These are phyloP conservation scores for Eledone cirrhosa DNA, from an alignment of 2,888 invertebrate species.

Conservation along the genomic window DNA sequence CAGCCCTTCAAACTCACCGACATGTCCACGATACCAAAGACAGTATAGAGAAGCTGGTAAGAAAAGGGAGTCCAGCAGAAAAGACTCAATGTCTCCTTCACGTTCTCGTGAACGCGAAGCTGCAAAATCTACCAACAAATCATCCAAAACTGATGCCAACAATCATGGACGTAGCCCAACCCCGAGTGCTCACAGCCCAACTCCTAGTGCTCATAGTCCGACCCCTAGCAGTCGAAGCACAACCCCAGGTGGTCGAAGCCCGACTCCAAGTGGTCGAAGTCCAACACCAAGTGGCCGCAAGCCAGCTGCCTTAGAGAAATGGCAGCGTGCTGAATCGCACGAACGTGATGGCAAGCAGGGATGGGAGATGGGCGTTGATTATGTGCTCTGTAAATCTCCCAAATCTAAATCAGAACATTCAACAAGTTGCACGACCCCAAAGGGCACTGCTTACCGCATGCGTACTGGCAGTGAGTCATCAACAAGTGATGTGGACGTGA, in stretches of 20 bases:
- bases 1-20: slow-evolving; percentile 32
- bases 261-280: slow-evolving; percentile 29
- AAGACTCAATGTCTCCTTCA: slow-evolving; percentile 26
- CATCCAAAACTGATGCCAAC: slow-evolving; percentile 27
- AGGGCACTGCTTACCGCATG: slow-evolving; percentile 36
- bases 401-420: slow-evolving; percentile 27
- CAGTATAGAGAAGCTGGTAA: slow-evolving; percentile 17
- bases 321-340: slow-evolving; percentile 27
- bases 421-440: slow-evolving; percentile 26
- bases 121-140: background rate
- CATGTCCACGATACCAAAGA: slow-evolving; percentile 16
- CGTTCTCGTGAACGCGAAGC: slow-evolving; percentile 30
- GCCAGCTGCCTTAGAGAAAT: slow-evolving; percentile 27
- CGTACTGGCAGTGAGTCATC: slow-evolving; percentile 57
- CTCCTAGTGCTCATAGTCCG: slow-evolving; percentile 11
- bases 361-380: slow-evolving; percentile 30
- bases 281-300: slow-evolving; percentile 30
- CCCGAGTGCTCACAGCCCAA: background rate
- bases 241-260: background rate
- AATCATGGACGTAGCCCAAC: slow-evolving; percentile 23
- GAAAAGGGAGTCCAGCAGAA: slow-evolving; percentile 24
- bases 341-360: slow-evolving; percentile 22
- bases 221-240: no score
- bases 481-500: slow-evolving; percentile 46
- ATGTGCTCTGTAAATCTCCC: slow-evolving; percentile 29